A percentile compares a stretch with the other conserved stretches of the same genome.
These are phyloP conservation scores for Campopleginae sp. DNA, from an alignment of 2,888 invertebrate species.

Conservation along the genomic window DNA sequence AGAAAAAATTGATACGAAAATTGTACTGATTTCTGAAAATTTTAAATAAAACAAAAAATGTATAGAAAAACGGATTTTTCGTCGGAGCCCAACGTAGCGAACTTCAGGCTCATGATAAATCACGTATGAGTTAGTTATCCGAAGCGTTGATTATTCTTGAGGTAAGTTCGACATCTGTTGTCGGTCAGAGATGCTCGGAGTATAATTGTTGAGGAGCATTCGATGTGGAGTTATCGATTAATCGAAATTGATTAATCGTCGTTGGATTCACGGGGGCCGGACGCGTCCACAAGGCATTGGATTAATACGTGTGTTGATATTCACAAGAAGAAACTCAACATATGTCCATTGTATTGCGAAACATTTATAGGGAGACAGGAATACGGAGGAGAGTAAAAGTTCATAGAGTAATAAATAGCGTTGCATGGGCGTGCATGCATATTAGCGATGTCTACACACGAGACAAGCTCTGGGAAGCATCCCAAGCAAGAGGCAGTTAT, in stretches of 20 bases:
- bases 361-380: conserved; percentile 19
- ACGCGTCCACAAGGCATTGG: conserved; percentile 58
- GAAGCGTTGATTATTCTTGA: conserved; percentile 30
- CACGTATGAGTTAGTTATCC: conserved; percentile 2
- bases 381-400: conserved; percentile 61
- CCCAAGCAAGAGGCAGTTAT: conserved; percentile 64
- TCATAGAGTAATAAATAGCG: conserved; percentile 72
- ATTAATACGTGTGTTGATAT: conserved; percentile 73
- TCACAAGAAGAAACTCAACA: conserved; percentile 30
- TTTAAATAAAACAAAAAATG: too few species aligned
- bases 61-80: too few species aligned
- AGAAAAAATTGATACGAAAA: too few species aligned
- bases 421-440: conserved; percentile 70
- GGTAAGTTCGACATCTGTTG: conserved; percentile 51
- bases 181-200: conserved; percentile 14
- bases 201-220: conserved; percentile 51
- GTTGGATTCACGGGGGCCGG: conserved; percentile 33
- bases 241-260: conserved; percentile 52
- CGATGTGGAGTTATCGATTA: conserved; percentile 49
- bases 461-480: background rate
- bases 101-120: conserved; percentile 6
- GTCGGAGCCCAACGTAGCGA: too few species aligned
- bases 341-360: conserved; percentile 31
- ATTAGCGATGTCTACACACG: conserved; percentile 53
- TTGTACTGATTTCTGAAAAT: too few species aligned